Percentiles rank a stretch among this genome's conserved stretches.
Evolutionary conservation across 2,888 invertebrate species (phyloP).

Genomic region (Polymixis lichenea): DNA sequence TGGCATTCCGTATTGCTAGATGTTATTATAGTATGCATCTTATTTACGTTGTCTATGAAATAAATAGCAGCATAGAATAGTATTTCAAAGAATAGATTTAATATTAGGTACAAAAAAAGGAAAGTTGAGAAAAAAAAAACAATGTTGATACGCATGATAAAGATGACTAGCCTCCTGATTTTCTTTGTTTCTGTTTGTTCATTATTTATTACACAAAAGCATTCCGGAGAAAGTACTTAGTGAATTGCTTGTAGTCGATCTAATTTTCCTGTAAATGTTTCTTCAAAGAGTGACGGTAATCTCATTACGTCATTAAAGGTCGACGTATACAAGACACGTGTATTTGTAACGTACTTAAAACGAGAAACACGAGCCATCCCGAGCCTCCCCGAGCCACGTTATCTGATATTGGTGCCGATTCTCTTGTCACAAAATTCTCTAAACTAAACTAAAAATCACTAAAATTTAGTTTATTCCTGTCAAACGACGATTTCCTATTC

Average conservation of each 20-base stretch:
- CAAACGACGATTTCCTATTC: no score
- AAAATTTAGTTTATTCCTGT: no score
- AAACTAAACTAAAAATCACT: no score
- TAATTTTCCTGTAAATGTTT: conserved; percentile 7
- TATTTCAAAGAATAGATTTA: neutral
- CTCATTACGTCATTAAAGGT: conserved; percentile 21
- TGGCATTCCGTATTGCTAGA: neutral
- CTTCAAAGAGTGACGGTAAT: conserved; percentile 38
- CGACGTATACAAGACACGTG: conserved; percentile 34
- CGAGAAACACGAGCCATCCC: conserved; percentile 1
- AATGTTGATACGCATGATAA: neutral
- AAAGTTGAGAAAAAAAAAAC: neutral
- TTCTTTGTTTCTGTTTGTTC: neutral
- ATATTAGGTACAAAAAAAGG: no score
- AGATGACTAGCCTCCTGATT: neutral
- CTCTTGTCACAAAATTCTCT: no score
- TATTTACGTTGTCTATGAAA: neutral
- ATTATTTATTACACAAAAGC: neutral
- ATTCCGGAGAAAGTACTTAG: neutral
- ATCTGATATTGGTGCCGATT: no score
- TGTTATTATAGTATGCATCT: no score
- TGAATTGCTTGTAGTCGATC: neutral
- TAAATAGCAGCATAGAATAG: neutral
- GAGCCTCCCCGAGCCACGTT: neutral
- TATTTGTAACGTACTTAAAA: conserved; percentile 20